These are phyloP conservation scores for Brachyptera putata DNA, from an alignment of 2,888 invertebrate genomes.

Conservation along the genomic window DNA sequence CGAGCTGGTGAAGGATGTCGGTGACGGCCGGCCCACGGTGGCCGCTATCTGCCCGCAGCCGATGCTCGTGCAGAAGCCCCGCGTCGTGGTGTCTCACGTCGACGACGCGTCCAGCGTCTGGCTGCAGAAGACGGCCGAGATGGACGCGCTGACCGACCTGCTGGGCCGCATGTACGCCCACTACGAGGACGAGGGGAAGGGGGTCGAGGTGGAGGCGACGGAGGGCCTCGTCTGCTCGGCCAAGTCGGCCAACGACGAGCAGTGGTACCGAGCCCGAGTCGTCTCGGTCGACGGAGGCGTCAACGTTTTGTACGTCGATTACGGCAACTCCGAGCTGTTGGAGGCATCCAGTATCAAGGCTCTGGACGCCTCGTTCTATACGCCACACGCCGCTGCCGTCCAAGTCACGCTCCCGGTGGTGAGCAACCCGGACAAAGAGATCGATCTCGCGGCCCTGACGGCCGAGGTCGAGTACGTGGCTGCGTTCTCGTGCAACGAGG, in stretches of 20 bases:
- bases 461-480: conserved; percentile 53
- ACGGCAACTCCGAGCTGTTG: conserved; percentile 63
- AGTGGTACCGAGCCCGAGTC: conserved; percentile 67
- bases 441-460: conserved; percentile 43
- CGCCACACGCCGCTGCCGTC: conserved; percentile 40
- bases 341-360: conserved; percentile 40
- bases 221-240: conserved; percentile 58
- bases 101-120: conserved; percentile 55
- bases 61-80: conserved; percentile 56
- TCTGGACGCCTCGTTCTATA: conserved; percentile 41
- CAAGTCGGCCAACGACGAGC: conserved; percentile 52
- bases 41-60: conserved; percentile 56
- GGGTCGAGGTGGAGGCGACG: conserved; percentile 43
- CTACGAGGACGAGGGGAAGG: conserved; percentile 46
- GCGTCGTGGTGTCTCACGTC: conserved; percentile 56
- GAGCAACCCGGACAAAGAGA: conserved; percentile 43
- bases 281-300: conserved; percentile 47
- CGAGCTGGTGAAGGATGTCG: conserved; percentile 39
- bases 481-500: conserved; percentile 47
- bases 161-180: conserved; percentile 55
- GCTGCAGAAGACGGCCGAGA: conserved; percentile 54
- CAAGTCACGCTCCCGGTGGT: conserved; percentile 42
- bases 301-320: conserved; percentile 58
- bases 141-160: conserved; percentile 47
- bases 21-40: conserved; percentile 41